Conservation (phyloP, 2,888 invertebrate species). For the Trachelus troglodyta region DNA sequence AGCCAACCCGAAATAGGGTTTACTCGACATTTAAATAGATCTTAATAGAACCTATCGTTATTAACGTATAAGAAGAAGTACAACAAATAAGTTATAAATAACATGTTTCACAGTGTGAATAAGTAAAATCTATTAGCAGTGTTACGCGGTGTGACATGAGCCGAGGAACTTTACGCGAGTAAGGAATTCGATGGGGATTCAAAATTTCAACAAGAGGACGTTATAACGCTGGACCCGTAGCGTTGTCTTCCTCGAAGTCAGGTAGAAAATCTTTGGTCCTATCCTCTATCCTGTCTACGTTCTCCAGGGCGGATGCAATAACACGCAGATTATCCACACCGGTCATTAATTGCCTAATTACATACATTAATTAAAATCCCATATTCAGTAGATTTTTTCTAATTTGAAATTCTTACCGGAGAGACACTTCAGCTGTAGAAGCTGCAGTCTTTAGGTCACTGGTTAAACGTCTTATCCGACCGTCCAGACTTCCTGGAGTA, state of each 20-base stretch:
- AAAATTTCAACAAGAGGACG: constrained; percentile 1
- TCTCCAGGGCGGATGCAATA: constrained; percentile 74
- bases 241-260: constrained; percentile 68
- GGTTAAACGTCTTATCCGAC: constrained; percentile 69
- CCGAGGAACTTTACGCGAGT: constrained; percentile 32
- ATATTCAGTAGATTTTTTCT: background rate
- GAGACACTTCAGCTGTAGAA: constrained; percentile 74
- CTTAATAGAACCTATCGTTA: background rate
- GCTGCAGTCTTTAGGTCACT: constrained; percentile 74
- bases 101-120: constrained; percentile 34
- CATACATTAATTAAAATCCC: constrained; percentile 8
- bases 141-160: background rate
- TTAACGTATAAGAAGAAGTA: constrained; percentile 12
- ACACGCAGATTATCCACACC: constrained; percentile 77
- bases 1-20: background rate
- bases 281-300: constrained; percentile 70
- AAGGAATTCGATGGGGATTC: constrained; percentile 17
- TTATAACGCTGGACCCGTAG: constrained; percentile 68
- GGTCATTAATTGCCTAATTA: constrained; percentile 72
- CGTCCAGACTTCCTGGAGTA: constrained; percentile 43
- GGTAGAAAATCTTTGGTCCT: constrained; percentile 67
- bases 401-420: constrained; percentile 67
- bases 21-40: background rate
- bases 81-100: constrained; percentile 14
- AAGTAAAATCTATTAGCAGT: constrained; percentile 8